These are phyloP conservation scores for Chloropsis hardwickii DNA, from an alignment of 2,113 vertebrate genomes.

Conservation along the genomic window DNA sequence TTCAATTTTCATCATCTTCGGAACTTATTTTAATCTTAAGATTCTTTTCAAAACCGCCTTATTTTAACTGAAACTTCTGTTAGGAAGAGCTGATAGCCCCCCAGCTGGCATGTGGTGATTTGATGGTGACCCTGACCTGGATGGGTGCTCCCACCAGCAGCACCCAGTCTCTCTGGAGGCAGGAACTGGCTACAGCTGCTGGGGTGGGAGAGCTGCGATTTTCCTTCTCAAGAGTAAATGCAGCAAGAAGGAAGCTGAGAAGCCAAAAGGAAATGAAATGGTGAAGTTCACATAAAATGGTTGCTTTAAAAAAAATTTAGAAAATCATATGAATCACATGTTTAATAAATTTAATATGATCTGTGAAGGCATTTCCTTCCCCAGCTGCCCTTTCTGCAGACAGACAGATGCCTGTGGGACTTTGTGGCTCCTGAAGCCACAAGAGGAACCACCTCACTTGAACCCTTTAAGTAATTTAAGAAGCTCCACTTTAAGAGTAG, in stretches of 20 bases:
- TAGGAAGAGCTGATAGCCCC: not conserved
- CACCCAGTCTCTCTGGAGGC: not conserved
- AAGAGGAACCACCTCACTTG: not conserved
- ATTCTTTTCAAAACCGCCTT: not conserved
- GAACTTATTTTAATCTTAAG: not conserved
- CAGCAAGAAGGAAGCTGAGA: not conserved
- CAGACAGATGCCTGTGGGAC: not conserved
- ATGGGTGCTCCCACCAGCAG: not conserved
- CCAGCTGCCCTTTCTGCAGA: not conserved
- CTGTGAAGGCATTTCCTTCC: not conserved
- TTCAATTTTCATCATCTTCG: not conserved
- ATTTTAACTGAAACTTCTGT: not conserved
- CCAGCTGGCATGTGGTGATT: not conserved
- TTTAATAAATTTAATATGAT: not conserved
- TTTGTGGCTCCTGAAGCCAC: not conserved
- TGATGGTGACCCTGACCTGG: not conserved
- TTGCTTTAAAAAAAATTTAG: not conserved
- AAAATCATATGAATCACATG: not conserved
- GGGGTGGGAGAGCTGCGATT: not conserved
- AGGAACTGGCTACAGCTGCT: not conserved
- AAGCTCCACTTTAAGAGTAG: not conserved
- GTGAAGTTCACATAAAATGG: not conserved
- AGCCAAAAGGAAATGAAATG: not conserved
- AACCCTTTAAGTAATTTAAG: conserved; percentile 3
- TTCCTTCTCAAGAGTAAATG: not conserved